Evolutionary conservation across 2,797 vertebrate species (phyloP), one percentile per base, ranked within the genome.

Genomic region (Phaenicophaeus curvirostris): DNA sequence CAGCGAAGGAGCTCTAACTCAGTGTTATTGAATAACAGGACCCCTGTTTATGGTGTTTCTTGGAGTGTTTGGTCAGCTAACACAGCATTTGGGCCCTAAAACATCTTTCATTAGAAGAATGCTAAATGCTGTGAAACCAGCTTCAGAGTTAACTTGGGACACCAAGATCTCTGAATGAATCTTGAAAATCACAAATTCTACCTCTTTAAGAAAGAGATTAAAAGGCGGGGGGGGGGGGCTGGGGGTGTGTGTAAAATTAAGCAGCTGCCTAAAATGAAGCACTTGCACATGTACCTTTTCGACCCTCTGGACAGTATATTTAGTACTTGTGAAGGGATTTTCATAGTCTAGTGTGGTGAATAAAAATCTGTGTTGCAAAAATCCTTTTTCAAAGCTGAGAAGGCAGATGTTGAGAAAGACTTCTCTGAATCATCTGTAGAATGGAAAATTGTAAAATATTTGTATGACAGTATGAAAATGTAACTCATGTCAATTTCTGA

Each of bases 1-100:
- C 57, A 66, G 48, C 31, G n/a, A 77, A 37, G 30, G 63, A 66
- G 31, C 81, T 82, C 62, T 81, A 90, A 73, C 75, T 93, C 75
- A 85, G 61, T 71, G 18, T 6, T 54, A 58, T 55, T 87, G 74
- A 39, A 48, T 58, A 50, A 65, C 59, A 25, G 67, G 46, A 54
- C 13, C 42, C 21, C 12, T 2, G 0, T 67, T 77, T 72, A 14
- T 76, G 58, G 8, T 61, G 46, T 46, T 87, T 87, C 39, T 59
- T 51, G 65, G 65, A 33, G n/a, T 72, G 11, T 46, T 89, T 81
- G 61, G 14, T 81, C 51, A 68, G 44, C 31, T 71, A 65, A 73
- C 13, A n/a, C 20, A 88, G 10, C 3, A 59, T 83, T 88, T 90
- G 33, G 86, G 37, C 31, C 59, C 44, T 65, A 65, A 86, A 30